phyloP scores from a whole-genome alignment of 2,797 vertebrate genomes.

The Martes flavigula region DNA sequence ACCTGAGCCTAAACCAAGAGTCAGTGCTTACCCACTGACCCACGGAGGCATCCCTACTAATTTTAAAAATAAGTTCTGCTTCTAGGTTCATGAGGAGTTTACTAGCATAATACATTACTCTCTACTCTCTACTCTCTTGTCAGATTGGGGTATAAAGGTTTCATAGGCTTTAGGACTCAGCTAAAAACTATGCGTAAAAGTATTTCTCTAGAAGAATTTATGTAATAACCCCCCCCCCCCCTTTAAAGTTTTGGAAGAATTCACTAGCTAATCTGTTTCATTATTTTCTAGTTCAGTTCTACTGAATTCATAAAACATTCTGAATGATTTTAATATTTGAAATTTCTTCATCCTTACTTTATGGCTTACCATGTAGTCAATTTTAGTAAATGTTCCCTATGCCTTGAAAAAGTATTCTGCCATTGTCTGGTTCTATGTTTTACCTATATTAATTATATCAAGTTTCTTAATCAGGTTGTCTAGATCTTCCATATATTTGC shows the following conservation, averaged over 20 bases:
- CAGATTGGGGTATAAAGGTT: not conserved
- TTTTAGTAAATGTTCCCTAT: not conserved
- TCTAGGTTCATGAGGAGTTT: not conserved
- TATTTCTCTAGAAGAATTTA: not conserved
- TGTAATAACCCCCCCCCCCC: not conserved
- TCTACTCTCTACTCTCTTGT: not conserved
- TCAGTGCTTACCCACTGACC: too few relatives aligned
- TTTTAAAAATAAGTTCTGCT: not conserved
- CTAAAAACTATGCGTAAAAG: not conserved
- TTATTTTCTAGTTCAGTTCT: not conserved
- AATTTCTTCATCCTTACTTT: not conserved
- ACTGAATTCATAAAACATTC: not conserved
- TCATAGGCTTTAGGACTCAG: not conserved
- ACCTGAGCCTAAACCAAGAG: too few relatives aligned
- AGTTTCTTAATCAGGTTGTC: not conserved
- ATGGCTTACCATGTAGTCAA: not conserved
- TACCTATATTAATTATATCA: not conserved
- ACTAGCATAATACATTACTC: not conserved
- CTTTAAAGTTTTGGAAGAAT: not conserved
- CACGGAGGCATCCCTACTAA: not conserved
- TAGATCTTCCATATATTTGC: not conserved
- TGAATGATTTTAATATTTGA: not conserved
- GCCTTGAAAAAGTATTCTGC: not conserved
- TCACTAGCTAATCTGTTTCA: not conserved
- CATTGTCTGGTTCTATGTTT: not conserved